Evolutionary conservation across 30 jellyfish, hydroid and myxozoan genomes (phyloP), one percentile per base, ranked within the genome.

Genomic region (Nemopilema nomurai): DNA sequence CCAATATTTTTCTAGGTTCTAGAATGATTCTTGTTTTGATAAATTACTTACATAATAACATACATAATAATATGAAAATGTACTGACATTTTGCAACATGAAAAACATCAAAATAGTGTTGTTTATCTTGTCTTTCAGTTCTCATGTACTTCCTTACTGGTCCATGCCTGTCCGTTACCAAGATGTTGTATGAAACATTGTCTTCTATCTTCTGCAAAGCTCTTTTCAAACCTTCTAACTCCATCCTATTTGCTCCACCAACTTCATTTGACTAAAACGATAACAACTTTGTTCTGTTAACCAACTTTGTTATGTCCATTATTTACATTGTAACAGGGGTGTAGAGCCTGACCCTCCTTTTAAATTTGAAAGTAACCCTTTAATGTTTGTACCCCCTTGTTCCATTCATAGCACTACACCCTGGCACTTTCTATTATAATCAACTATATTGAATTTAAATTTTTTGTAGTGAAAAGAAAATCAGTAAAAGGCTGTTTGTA

Each of bases 181-280:
- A 41, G 57, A 41, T 41, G 57, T 41, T 41, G 57, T 41, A 41
- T 41, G 57, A 41, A 41, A 41, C 57, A 23, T 32, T 23, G 22
- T 57, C 69, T 25, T 78, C 79, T 0, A 78, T n/a, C 62, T 13
- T 19, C 62, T 62, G 9, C 18, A 78, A 18, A 62, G 69, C 33
- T 16, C 87, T 62, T 23, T 78, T 41, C 51, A 78, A 31, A 18
- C 87, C 79, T 20, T 62, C 87, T 25, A 77, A 65, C 69, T 78
- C 78, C 87, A 78, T 78, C 21, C 66, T 18, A 28, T 57, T 57
- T n/a, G 77, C 52, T 24, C 87, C 87, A 28, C 87, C 87, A 78
- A 27, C 70, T 78, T 78, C 87, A 78, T 62, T 78, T 28, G 69
- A 26, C 87, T 62, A 63, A 62, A 78, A 62, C 41, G 27, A 28